phyloP scores from a whole-genome alignment of 2,888 invertebrate genomes.

The Callyntrura guangdongensis region DNA sequence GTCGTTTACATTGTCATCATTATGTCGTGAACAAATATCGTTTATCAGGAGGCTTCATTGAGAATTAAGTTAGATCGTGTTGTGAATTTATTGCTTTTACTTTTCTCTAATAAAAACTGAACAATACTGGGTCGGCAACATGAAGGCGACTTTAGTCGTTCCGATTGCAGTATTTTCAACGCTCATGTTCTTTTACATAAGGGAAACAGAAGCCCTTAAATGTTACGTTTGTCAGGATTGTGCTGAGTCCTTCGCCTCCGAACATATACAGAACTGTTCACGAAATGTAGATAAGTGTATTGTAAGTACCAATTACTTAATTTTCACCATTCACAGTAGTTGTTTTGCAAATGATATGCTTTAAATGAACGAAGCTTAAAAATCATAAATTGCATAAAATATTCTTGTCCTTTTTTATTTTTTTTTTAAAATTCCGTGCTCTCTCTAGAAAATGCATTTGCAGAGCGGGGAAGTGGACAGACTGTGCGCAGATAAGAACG shows the following conservation, averaged over 20 bases:
- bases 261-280: slow-evolving; percentile 78
- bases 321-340: no score
- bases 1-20: neutral
- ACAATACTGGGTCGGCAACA: slow-evolving; percentile 28
- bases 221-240: slow-evolving; percentile 84
- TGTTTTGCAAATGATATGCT: no score
- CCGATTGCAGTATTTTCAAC: slow-evolving; percentile 69
- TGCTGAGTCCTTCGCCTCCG: slow-evolving; percentile 71
- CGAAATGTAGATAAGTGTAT: slow-evolving; percentile 81
- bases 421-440: neutral
- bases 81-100: neutral
- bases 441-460: slow-evolving; percentile 81
- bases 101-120: slow-evolving; percentile 8
- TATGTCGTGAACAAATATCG: slow-evolving; percentile 1
- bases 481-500: slow-evolving; percentile 79
- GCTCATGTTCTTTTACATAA: slow-evolving; percentile 70
- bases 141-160: slow-evolving; percentile 63
- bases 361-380: neutral
- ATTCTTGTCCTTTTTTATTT: neutral
- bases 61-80: neutral
- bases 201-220: slow-evolving; percentile 77
- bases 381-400: neutral
- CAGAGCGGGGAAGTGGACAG: slow-evolving; percentile 82
- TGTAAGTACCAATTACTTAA: slow-evolving; percentile 75
- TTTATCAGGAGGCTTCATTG: neutral